A percentile compares a stretch with the other conserved stretches of the same genome.
phyloP scores from a whole-genome alignment of 1,140 invertebrate species.

The Caerostris extrusa region DNA sequence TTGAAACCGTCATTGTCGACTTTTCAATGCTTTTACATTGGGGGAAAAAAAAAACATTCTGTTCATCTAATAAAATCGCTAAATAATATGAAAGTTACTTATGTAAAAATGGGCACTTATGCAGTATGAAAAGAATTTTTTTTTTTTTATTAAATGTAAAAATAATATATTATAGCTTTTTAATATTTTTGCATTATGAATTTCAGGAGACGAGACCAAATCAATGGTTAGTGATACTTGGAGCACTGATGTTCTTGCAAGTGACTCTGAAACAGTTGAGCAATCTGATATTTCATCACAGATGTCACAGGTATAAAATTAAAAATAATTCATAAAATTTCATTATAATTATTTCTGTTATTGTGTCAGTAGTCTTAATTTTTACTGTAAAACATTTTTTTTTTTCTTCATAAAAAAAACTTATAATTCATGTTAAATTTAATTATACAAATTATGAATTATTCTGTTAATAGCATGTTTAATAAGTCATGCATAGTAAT shows the following conservation, averaged over 20 bases:
- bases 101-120: background rate
- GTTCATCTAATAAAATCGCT: no score
- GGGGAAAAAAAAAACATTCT: no score
- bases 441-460: no score
- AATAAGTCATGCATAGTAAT: background rate
- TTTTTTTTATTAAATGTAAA: background rate
- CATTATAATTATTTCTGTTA: background rate
- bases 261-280: conserved; percentile 93
- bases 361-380: background rate
- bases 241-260: conserved; percentile 97
- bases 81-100: no score
- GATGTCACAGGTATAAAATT: conserved; percentile 63
- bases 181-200: background rate
- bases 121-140: background rate
- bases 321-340: no score
- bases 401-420: background rate
- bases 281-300: conserved; percentile 80
- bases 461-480: no score
- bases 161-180: background rate
- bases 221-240: conserved; percentile 98
- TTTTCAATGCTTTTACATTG: no score
- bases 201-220: conserved; percentile 91
- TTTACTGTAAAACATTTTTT: background rate
- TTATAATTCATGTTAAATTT: no score
- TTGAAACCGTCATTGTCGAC: no score